Base-by-base conservation (phyloP, 2,888 invertebrate genomes). In the Sclerodermus sp. region DNA sequence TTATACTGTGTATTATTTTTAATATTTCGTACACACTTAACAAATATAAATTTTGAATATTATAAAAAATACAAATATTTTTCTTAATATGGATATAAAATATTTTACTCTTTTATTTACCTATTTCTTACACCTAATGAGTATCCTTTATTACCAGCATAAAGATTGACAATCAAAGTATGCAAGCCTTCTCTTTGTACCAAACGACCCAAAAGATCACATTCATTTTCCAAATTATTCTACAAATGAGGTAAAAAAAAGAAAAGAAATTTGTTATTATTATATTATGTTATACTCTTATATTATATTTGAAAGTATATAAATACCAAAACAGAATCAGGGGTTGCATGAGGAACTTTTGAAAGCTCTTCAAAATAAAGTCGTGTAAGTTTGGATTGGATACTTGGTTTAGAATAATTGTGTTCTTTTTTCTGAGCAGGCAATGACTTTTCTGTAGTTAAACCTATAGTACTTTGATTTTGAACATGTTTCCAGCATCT, bases 111-210 rank as follows among this genome's bases (percentile, higher is more conserved):
- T 10, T n/a, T 41, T 81, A 70, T 49, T 80, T 82, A 67, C 84
- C 83, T 81, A 83, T 84, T 64, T 82, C 82, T 82, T 81, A 85
- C 66, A 84, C 81, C 78, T 64, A 89, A 78, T 56, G 93, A 91
- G 81, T 93, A 95, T 67, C 95, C 95, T 80, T 94, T 93, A 81
- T 93, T 92, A 49, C 90, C 92, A 53, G 93, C 91, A 81, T 94
- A 93, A 67, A 96, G 83, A 81, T 93, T 96, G 68, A 96, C 84
- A 71, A 95, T 89, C 74, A 96, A 82, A 60, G 93, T 93, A 78
- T 93, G 93, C 68, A 95, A 84, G 77, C 88, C 88, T 80, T 95
- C 93, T 72, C 86, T 85, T 73, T 88, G 86, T 74, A 94, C 87
- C 71, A 95, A 82, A 79, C 92, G 90, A 75, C 91, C 91, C 79